Conservation (phyloP, 37 sponge, comb jelly and placozoan species). For the Theonella swinhoei region DNA sequence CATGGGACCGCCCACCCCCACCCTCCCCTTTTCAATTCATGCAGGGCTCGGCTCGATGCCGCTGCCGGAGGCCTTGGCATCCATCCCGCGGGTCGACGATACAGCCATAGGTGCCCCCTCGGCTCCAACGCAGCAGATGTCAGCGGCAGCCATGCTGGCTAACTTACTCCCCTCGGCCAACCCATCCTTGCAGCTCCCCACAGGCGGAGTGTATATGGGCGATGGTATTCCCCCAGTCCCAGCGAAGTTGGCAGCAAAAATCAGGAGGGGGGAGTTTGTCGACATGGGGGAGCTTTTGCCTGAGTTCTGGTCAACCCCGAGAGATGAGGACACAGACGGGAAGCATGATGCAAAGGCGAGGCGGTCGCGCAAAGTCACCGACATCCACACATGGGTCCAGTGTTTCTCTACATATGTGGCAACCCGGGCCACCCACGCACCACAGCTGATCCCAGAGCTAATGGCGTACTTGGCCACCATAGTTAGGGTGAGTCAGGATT, state of each 20-base stretch:
- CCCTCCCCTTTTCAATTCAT: too few relatives aligned
- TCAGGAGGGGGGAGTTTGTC: neutral
- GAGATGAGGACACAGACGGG: neutral
- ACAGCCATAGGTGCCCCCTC: neutral
- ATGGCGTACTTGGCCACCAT: constrained; percentile 36
- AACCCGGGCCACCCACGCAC: neutral
- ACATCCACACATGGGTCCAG: constrained; percentile 32
- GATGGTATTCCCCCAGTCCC: constrained; percentile 3
- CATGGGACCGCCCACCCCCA: too few relatives aligned
- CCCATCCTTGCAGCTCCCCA: neutral
- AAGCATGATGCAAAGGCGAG: neutral
- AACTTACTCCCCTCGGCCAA: neutral
- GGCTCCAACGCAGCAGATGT: neutral
- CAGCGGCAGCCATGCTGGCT: neutral
- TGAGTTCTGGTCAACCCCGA: neutral
- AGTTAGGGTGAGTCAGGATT: constrained; percentile 32
- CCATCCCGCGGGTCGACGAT: neutral
- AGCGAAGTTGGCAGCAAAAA: neutral
- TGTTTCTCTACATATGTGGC: constrained; percentile 24
- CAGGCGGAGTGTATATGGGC: constrained; percentile 1
- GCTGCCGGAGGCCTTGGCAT: neutral
- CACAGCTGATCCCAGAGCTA: constrained; percentile 14
- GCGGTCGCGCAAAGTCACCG: neutral
- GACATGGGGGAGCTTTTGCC: constrained; percentile 9
- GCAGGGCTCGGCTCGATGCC: neutral